Evolutionary conservation across 2,113 vertebrate genomes (phyloP).

Genomic region (Acrocephalus arundinaceus): DNA sequence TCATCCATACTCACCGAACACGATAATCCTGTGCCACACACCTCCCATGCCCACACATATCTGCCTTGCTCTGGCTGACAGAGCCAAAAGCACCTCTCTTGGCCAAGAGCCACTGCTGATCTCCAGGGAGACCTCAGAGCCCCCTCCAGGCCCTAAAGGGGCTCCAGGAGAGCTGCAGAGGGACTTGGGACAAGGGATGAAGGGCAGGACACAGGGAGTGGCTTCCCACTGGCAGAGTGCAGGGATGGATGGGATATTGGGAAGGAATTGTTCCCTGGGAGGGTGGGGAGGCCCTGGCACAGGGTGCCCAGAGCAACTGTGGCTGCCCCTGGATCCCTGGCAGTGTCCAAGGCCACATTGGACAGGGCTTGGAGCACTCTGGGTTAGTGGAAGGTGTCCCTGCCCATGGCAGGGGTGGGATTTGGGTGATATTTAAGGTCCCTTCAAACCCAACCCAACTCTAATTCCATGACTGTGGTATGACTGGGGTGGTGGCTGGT

Average conservation of each 20-base stretch:
- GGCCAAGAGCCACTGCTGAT: neutral
- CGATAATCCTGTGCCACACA: neutral
- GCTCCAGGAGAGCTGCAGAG: neutral
- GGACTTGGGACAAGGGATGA: neutral
- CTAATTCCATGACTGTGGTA: neutral
- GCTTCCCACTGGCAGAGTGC: neutral
- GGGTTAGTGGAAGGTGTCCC: neutral
- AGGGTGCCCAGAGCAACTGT: neutral
- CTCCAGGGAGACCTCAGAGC: neutral
- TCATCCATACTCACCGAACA: neutral
- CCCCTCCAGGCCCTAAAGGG: neutral
- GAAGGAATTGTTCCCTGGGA: neutral
- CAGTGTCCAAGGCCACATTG: neutral
- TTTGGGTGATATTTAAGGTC: neutral
- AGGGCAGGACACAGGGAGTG: neutral
- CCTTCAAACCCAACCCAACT: neutral
- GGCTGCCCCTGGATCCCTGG: neutral
- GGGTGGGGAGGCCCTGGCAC: neutral
- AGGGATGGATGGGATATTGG: neutral
- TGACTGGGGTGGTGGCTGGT: neutral
- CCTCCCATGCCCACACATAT: neutral
- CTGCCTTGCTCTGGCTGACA: neutral
- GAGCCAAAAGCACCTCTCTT: neutral
- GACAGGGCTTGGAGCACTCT: accelerated
- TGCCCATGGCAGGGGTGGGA: neutral